Evolutionary conservation across 2,113 vertebrate genomes (phyloP).

Genomic region (Haplochromis vanheusdeni): DNA sequence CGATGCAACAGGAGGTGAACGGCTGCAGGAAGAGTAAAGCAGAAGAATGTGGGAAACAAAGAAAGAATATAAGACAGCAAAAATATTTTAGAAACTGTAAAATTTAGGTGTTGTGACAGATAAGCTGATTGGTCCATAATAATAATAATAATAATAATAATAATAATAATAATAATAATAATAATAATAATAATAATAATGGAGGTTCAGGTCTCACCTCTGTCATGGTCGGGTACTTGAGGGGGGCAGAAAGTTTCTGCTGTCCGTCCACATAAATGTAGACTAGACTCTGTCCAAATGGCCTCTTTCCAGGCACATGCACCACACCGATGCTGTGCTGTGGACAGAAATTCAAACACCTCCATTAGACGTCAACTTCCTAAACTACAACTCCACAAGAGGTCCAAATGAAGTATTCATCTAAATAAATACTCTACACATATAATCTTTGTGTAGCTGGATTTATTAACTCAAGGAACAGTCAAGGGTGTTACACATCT

Average conservation of each 20-base stretch:
- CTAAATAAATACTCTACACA: not conserved
- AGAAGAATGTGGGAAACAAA: not conserved
- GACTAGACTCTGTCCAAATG: conserved; percentile 93
- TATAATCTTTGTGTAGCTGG: not conserved
- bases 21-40: conserved; percentile 63
- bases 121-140: not conserved
- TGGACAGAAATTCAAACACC: not conserved
- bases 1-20: conserved; percentile 93
- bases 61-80: not conserved
- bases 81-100: not conserved
- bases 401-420: not conserved
- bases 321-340: conserved; percentile 93
- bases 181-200: too few relatives aligned
- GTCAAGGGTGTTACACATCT: not conserved
- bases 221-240: conserved; percentile 90
- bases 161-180: too few relatives aligned
- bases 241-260: conserved; percentile 87
- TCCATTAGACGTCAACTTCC: not conserved
- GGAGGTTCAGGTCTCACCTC: conserved; percentile 75
- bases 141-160: too few relatives aligned
- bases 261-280: conserved; percentile 95
- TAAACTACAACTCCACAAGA: not conserved
- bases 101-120: not conserved
- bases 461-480: not conserved
- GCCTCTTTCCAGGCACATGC: conserved; percentile 92